A percentile compares a stretch with the other conserved stretches of the same genome.
These are phyloP conservation scores for Eudemis profundana DNA, from an alignment of 2,888 invertebrate genomes.

Conservation along the genomic window DNA sequence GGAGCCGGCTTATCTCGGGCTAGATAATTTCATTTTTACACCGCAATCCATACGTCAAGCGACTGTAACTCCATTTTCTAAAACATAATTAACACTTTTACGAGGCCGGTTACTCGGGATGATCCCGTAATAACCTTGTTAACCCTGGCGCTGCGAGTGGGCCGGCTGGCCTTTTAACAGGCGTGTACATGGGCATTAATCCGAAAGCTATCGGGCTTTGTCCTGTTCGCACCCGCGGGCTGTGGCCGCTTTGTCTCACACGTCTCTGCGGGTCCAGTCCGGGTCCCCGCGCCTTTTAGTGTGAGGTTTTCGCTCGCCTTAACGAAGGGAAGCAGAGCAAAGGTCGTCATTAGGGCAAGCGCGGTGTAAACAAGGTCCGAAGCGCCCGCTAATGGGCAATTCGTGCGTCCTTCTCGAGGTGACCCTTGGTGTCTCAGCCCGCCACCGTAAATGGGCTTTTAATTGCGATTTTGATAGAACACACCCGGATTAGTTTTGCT, in stretches of 20 bases:
- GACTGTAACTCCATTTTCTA: slow-evolving; percentile 73
- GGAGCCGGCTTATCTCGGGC: slow-evolving; percentile 37
- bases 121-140: slow-evolving; percentile 85
- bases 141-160: slow-evolving; percentile 81
- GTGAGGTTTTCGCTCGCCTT: slow-evolving; percentile 85
- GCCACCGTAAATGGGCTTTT: slow-evolving; percentile 81
- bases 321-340: slow-evolving; percentile 86
- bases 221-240: slow-evolving; percentile 70
- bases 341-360: slow-evolving; percentile 86
- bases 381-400: slow-evolving; percentile 86
- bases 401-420: slow-evolving; percentile 82
- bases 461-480: slow-evolving; percentile 84
- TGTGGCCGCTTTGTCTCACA: slow-evolving; percentile 69
- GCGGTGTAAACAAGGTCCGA: slow-evolving; percentile 85
- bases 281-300: slow-evolving; percentile 83
- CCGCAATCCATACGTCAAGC: slow-evolving; percentile 60
- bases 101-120: slow-evolving; percentile 81
- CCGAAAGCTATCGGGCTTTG: slow-evolving; percentile 82
- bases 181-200: slow-evolving; percentile 83
- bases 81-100: slow-evolving; percentile 85
- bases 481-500: slow-evolving; percentile 75
- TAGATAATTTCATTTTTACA: slow-evolving; percentile 49
- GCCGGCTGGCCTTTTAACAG: slow-evolving; percentile 84
- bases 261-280: slow-evolving; percentile 77
- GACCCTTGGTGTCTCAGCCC: slow-evolving; percentile 80